Conservation (phyloP, 2,888 invertebrate species). For the Teleogryllus oceanicus region DNA sequence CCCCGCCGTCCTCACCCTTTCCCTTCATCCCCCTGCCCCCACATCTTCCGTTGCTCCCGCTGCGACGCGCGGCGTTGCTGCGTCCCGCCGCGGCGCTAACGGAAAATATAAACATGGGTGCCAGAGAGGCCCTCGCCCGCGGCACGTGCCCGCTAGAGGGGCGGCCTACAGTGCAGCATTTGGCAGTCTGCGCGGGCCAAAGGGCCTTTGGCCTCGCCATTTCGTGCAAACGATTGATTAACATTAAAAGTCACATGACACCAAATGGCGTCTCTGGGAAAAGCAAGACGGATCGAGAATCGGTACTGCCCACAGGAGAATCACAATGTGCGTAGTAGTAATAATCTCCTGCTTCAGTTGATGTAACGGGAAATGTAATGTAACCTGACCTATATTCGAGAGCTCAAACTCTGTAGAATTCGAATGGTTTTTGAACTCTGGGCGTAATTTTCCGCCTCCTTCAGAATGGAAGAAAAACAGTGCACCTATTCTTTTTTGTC, state of each 20-base stretch:
- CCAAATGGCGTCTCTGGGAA: neutral
- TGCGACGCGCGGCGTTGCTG: neutral
- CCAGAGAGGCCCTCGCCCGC: neutral
- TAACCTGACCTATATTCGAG: no score
- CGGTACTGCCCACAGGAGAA: neutral
- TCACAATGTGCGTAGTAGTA: no score
- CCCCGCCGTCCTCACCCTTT: no score
- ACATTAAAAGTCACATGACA: neutral
- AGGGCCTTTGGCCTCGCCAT: neutral
- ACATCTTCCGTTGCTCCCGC: neutral
- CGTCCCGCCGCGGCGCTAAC: neutral
- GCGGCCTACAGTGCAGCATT: neutral
- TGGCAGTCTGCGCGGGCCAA: neutral
- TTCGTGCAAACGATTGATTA: no score
- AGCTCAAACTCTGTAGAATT: no score
- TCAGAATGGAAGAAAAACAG: no score
- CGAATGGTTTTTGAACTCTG: no score
- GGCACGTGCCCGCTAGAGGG: neutral
- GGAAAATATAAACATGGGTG: neutral
- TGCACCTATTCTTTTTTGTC: no score
- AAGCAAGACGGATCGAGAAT: neutral
- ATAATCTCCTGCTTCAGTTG: no score
- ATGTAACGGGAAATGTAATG: no score
- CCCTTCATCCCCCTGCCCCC: neutral
- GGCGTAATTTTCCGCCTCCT: no score